Evolutionary conservation across 92 coral and sea anemone genomes (phyloP).

Genomic region (Ricordea florida): DNA sequence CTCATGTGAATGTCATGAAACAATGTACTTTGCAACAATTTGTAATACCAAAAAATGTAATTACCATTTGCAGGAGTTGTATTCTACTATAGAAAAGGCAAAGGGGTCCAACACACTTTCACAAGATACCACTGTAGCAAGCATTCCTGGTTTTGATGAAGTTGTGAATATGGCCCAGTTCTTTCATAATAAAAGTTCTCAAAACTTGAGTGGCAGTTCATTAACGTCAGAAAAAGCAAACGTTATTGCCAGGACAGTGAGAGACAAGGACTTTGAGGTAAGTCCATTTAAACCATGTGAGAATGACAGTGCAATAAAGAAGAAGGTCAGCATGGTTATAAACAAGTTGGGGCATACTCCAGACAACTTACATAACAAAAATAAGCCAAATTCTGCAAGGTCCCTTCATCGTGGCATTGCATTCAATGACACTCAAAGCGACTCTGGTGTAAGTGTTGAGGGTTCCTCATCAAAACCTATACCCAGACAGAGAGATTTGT

Average conservation of each 20-base stretch:
- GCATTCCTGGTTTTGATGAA: slow-evolving; percentile 4
- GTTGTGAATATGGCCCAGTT: slow-evolving; percentile 20
- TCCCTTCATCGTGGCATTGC: neutral
- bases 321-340: slow-evolving; percentile 1
- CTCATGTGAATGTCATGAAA: neutral
- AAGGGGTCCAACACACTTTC: neutral
- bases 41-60: too few species aligned
- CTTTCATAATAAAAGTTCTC: neutral
- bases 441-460: neutral
- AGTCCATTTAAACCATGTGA: slow-evolving; percentile 21
- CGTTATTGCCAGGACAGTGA: neutral
- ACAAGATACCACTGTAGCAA: neutral
- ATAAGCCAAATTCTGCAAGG: neutral
- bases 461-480: neutral
- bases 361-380: neutral
- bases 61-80: neutral
- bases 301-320: slow-evolving; percentile 4
- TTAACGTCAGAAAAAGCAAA: neutral
- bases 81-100: neutral
- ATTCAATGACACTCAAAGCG: slow-evolving; percentile 8
- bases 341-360: neutral
- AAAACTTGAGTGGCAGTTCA: neutral
- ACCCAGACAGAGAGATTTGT: neutral
- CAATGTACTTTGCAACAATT: neutral
- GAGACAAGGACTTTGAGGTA: neutral